Base-by-base conservation (phyloP, 2,113 vertebrate genomes). In the Lamprotornis superbus region DNA sequence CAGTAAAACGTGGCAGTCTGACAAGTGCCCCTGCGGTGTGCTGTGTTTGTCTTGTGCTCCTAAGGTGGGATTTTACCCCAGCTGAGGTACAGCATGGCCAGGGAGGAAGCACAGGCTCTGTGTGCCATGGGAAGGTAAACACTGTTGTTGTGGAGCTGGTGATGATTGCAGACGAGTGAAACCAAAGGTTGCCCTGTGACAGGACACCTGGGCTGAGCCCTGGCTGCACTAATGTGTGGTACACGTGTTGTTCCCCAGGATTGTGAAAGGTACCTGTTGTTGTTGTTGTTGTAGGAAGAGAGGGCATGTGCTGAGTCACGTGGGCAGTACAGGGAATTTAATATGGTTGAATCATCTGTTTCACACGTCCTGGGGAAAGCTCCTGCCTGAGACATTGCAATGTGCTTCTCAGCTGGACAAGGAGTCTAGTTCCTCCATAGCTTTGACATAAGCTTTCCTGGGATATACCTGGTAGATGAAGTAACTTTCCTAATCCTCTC, bases 201-300 rank as follows among this genome's bases (percentile, higher is more conserved):
- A 52, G 63, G 52, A 30, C 25, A 3, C 17, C 30, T 24, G 94
- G 84, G 89, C 88, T 60, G 82, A 88, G 83, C 89, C 1, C 3
- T 89, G 93, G 2, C 73, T 78, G 42, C 63, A 21, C 56, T 23
- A 10, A 5, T 18, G 16, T 3, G 27, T 27, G 63, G 19, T 1
- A 23, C 84, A 39, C 8, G 5, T 81, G 83, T 15, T 81, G 77
- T 24, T 88, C 30, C 4, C 25, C 15, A 14, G 77, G 57, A 10
- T 97, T 97, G 93, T 89, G 94, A 88, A 93, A 97, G 73, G 61
- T 49, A 5, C 75, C 84, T 93, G 82, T 93, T 90, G 86, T 89
- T 50, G 49, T 50, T 95, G 49, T 50, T 95, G 92, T 94, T 94
- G 85, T 73, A 76, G 44, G 74, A 63, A 70, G 61, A 84, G 60